A percentile compares a stretch with the other conserved stretches of the same genome.
phyloP scores from a whole-genome alignment of 2,797 vertebrate species.

The Menidia menidia region DNA sequence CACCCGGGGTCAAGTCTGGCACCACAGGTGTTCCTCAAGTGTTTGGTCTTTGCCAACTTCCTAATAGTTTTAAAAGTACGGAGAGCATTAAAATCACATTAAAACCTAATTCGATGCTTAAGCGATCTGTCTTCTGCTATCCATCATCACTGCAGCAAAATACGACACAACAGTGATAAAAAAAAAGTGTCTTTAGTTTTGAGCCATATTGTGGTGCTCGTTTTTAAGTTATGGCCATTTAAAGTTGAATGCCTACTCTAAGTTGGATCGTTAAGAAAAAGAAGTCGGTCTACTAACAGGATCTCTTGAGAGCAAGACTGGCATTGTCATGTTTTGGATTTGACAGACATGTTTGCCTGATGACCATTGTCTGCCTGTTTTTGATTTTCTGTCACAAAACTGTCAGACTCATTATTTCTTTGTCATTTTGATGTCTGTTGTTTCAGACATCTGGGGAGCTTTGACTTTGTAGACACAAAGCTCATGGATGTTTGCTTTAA shows the following conservation, averaged over 20 bases:
- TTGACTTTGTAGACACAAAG: neutral
- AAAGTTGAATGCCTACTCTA: constrained; percentile 6
- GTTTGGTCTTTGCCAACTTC: neutral
- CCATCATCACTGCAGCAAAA: neutral
- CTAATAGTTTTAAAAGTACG: neutral
- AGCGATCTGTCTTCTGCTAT: neutral
- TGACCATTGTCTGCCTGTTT: constrained; percentile 24
- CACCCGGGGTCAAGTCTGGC: neutral
- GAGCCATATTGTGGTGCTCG: neutral
- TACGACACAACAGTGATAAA: neutral
- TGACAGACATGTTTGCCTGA: constrained; percentile 23
- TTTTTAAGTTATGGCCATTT: neutral
- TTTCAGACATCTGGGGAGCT: neutral
- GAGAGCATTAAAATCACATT: neutral
- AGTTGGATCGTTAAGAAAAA: neutral
- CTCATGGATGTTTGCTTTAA: neutral
- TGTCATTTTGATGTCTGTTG: constrained; percentile 10
- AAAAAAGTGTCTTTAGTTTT: neutral
- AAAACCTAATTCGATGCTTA: neutral
- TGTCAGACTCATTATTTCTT: constrained; percentile 26
- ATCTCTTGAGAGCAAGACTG: constrained; percentile 1
- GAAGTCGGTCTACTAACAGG: constrained; percentile 8
- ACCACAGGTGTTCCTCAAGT: neutral
- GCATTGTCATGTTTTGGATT: constrained; percentile 17
- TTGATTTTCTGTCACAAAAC: constrained; percentile 25